phyloP scores from a whole-genome alignment of 1,140 invertebrate species.

The Myzus persicae region DNA sequence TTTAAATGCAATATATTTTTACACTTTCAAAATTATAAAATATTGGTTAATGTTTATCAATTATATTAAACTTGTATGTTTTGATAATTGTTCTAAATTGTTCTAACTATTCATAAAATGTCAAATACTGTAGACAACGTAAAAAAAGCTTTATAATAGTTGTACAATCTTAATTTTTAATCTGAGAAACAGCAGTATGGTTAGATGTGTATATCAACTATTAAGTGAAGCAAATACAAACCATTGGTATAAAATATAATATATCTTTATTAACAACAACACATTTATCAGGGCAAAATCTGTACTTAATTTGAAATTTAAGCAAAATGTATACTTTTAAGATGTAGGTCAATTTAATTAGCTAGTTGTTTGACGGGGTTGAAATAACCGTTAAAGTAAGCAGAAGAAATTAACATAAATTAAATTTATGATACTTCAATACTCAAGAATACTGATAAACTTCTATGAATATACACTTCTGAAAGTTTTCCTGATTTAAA shows the following conservation, averaged over 20 bases:
- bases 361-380: neutral
- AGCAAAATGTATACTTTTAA: neutral
- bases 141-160: too few species aligned
- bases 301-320: neutral
- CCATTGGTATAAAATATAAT: neutral
- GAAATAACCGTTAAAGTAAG: neutral
- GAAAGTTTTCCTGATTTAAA: neutral
- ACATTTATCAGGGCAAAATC: neutral
- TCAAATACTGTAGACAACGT: too few species aligned
- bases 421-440: neutral
- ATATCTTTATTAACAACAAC: neutral
- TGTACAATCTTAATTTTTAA: too few species aligned
- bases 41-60: too few species aligned
- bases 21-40: too few species aligned
- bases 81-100: too few species aligned
- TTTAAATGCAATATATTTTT: too few species aligned
- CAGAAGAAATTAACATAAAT: constrained; percentile 10
- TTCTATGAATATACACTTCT: neutral
- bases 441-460: neutral
- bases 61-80: too few species aligned
- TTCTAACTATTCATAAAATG: too few species aligned
- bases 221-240: neutral
- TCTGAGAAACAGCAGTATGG: too few species aligned
- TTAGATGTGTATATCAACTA: neutral
- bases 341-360: neutral